Conservation (phyloP, 2,888 invertebrate species). For the Chaitophorus viminalis region DNA sequence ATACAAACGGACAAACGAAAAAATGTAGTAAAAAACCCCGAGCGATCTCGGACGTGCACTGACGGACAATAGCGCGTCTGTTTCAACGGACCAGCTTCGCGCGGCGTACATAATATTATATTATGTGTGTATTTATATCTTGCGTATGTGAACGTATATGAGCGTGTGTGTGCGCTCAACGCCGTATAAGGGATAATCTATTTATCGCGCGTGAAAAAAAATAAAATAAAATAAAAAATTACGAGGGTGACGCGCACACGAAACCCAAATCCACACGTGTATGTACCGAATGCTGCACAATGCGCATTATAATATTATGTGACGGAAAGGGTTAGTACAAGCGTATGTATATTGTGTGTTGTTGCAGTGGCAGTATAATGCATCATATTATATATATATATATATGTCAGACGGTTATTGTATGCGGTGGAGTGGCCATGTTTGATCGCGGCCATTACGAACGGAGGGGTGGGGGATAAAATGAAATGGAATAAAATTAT, state of each 20-base stretch:
- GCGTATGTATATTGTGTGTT: neutral
- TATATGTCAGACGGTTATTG: no score
- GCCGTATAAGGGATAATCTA: neutral
- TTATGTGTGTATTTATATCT: neutral
- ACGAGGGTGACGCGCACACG: neutral
- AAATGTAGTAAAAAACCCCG: neutral
- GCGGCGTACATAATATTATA: no score
- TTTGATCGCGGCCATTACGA: neutral
- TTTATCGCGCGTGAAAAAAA: neutral
- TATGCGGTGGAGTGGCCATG: constrained; percentile 5
- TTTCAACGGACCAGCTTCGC: neutral
- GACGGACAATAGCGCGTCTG: neutral
- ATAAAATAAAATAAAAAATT: neutral
- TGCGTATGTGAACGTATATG: neutral
- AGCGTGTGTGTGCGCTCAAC: neutral
- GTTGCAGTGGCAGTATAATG: neutral
- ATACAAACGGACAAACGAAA: neutral
- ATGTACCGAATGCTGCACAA: neutral
- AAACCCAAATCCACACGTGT: no score
- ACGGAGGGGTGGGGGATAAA: neutral
- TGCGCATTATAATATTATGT: no score
- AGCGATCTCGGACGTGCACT: neutral
- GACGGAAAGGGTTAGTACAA: neutral
- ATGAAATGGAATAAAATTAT: neutral
- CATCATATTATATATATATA: no score